Percentiles rank a stretch among this genome's conserved stretches.
phyloP scores from a whole-genome alignment of 1,140 invertebrate species.

The Carposina sasakii region DNA sequence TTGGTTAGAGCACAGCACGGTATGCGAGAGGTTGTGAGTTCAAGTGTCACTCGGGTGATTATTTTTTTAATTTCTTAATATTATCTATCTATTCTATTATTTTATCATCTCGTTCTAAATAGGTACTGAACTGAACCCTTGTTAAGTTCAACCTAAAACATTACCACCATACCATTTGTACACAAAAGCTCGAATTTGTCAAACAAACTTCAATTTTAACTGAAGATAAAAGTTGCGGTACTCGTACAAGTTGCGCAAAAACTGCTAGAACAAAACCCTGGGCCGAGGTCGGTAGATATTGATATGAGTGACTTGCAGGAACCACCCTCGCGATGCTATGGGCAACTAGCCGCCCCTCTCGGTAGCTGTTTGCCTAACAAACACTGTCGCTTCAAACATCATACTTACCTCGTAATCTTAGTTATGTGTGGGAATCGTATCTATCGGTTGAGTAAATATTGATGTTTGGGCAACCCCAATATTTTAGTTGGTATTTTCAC shows the following conservation, averaged over 20 bases:
- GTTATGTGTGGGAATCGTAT: slow-evolving; percentile 28
- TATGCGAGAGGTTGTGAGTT: no score
- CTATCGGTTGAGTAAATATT: no score
- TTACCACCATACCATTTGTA: no score
- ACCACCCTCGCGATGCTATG: slow-evolving; percentile 48
- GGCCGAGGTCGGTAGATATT: slow-evolving; percentile 47
- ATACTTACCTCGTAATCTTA: slow-evolving; percentile 46
- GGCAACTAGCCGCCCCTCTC: slow-evolving; percentile 39
- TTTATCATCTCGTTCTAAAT: no score
- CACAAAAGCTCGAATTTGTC: not conserved
- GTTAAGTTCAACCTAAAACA: no score
- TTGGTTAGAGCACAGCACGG: no score
- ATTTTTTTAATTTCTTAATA: no score
- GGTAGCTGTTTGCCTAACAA: slow-evolving; percentile 47
- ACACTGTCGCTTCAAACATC: slow-evolving; percentile 54
- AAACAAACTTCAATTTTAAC: slow-evolving; percentile 9
- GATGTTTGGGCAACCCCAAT: no score
- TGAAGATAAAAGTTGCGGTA: slow-evolving; percentile 29
- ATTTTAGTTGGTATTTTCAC: no score
- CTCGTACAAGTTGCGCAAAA: slow-evolving; percentile 52
- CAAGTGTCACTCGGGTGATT: no score
- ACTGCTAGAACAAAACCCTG: slow-evolving; percentile 55
- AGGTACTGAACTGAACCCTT: no score
- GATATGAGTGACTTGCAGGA: slow-evolving; percentile 70
- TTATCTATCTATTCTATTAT: no score